Evolutionary conservation across 2,113 vertebrate genomes (phyloP).

Genomic region (Speoplatyrhinus poulsoni): DNA sequence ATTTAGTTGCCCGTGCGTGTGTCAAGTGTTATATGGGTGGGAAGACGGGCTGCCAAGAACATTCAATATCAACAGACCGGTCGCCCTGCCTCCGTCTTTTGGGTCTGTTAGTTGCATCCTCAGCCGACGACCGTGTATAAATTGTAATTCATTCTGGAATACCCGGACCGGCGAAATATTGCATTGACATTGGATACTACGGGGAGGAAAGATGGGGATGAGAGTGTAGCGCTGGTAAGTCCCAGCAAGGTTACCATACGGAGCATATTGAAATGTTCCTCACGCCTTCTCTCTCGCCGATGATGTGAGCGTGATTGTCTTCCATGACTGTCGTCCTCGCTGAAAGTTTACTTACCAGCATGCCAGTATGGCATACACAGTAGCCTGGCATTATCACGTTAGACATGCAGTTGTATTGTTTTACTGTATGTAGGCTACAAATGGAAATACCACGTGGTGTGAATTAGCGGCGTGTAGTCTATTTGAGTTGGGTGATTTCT

Average conservation of each 20-base stretch:
- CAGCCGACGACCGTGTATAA: conserved; percentile 25
- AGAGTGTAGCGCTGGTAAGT: conserved; percentile 68
- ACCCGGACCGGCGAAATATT: conserved; percentile 27
- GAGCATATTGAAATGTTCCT: conserved; percentile 38
- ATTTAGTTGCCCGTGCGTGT: neutral
- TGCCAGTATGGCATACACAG: conserved; percentile 22
- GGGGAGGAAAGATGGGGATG: conserved; percentile 57
- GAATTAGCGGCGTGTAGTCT: conserved; percentile 55
- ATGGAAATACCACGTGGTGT: conserved; percentile 13
- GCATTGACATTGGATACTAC: conserved; percentile 47
- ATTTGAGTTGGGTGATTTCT: conserved; percentile 7
- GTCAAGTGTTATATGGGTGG: conserved; percentile 1
- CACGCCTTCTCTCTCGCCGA: conserved; percentile 35
- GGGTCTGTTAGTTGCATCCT: conserved; percentile 35
- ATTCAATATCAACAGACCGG: neutral
- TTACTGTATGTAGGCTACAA: conserved; percentile 43
- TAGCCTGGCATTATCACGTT: neutral
- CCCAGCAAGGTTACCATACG: conserved; percentile 4
- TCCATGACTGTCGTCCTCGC: conserved; percentile 20
- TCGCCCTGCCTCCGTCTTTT: conserved; percentile 17
- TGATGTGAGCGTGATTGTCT: neutral
- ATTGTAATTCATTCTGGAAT: conserved; percentile 26
- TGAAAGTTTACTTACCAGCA: conserved; percentile 51
- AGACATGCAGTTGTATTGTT: conserved; percentile 35
- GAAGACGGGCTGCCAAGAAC: conserved; percentile 17